Evolutionary conservation across 1,140 invertebrate species (phyloP), one percentile per base, ranked within the genome.

Genomic region (Dysdera silvatica): DNA sequence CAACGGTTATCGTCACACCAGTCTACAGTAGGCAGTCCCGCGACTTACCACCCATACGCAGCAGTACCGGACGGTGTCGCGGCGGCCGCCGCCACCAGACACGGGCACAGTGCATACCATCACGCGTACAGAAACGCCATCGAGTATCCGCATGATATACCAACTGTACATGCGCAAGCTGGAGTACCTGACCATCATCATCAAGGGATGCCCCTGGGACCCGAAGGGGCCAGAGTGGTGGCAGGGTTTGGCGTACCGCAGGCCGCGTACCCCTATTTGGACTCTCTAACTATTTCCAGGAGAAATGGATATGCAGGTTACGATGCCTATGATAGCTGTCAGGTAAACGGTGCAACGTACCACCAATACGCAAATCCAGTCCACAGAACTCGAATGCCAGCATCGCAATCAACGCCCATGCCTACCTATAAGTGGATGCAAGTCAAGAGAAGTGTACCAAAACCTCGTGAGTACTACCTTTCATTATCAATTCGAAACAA

Each of bases 361-460:
- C 52, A 53, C 62, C 54, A 58, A n/a, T 52, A 51, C 20, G 45
- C 40, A 24, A 49, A 53, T 14, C 26, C 45, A 16, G 41, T 59
- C 31, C 48, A 53, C 53, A 55, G 52, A 40, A 41, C 43, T 40
- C 41, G 52, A 16, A 20, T 60, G 20, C 20, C 56, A 33, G 47
- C 49, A 14, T 43, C 65, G 23, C 58, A 64, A 5, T 28, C 61
- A n/a, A 32, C 63, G 32, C 56, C 65, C 4, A 28, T 45, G 47
- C 47, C 59, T 10, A 94, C 90, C 0, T 95, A 95, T 77, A 95
- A 95, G 74, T 95, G 92, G 92, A 95, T 95, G 92, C 91, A 95
- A 80, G 88, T 95, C 69, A 95, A 95, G 76, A 83, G 92, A 75
- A 94, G 94, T 77, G 88, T 92, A 65, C 91, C 91, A 4, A 95